phyloP scores from a whole-genome alignment of 1,140 invertebrate genomes.

The Dendrolimus punctatus region DNA sequence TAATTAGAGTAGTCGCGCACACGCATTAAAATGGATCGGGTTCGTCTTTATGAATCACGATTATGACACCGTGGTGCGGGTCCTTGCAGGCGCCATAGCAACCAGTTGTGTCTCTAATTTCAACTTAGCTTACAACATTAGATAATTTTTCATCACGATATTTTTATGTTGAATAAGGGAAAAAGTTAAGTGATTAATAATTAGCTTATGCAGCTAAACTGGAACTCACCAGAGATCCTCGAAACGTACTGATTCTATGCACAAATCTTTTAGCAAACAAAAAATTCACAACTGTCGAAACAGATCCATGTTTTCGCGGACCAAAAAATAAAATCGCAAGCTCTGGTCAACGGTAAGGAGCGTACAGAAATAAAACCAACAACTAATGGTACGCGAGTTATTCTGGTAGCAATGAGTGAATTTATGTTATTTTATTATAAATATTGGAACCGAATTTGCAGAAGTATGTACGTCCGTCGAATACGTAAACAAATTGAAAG shows the following conservation, averaged over 20 bases:
- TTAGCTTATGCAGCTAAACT: not conserved
- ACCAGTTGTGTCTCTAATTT: no score
- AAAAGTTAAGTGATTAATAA: no score
- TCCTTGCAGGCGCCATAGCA: no score
- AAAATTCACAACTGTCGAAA: conserved; percentile 11
- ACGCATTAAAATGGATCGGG: no score
- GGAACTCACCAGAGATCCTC: conserved; percentile 22
- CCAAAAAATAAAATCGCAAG: conserved; percentile 11
- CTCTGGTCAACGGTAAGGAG: conserved; percentile 11
- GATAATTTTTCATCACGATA: no score
- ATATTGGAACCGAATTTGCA: conserved; percentile 40
- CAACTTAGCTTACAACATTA: no score
- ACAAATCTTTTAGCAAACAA: conserved; percentile 14
- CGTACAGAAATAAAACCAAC: conserved; percentile 19
- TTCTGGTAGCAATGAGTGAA: conserved; percentile 24
- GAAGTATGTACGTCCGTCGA: conserved; percentile 52
- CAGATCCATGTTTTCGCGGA: conserved; percentile 6
- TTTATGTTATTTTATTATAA: conserved; percentile 34
- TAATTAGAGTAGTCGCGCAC: no score
- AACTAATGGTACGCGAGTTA: conserved; percentile 20
- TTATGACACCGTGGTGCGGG: no score
- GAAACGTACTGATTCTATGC: conserved; percentile 12
- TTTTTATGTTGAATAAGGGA: no score
- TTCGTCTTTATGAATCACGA: no score
- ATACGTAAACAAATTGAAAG: conserved; percentile 51